phyloP scores from a whole-genome alignment of 2,888 invertebrate genomes.

The Spialia ferax region DNA sequence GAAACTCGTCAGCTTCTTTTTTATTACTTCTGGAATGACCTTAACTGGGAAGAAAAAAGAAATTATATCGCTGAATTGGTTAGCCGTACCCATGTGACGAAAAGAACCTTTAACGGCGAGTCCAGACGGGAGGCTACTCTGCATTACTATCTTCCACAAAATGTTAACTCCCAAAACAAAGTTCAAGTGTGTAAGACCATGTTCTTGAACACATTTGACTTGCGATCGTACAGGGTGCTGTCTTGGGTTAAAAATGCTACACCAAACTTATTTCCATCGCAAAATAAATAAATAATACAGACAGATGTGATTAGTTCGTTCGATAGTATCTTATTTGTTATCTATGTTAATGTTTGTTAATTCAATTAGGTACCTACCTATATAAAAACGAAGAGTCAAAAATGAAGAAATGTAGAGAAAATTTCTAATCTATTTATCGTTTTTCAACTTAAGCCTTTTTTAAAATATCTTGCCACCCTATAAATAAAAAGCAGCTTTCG shows the following conservation, averaged over 20 bases:
- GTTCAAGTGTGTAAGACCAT: constrained; percentile 7
- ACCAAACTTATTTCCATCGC: neutral
- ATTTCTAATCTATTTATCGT: no score
- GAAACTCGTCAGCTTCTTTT: neutral
- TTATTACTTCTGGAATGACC: neutral
- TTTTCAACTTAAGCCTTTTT: no score
- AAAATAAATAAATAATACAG: neutral
- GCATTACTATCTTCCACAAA: neutral
- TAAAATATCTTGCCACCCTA: no score
- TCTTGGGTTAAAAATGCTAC: neutral
- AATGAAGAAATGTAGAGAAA: no score
- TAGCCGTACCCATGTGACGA: neutral
- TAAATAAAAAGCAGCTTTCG: no score
- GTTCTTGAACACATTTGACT: constrained; percentile 7
- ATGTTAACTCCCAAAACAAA: neutral
- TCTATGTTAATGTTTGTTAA: no score
- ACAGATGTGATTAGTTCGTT: no score
- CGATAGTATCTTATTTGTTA: no score
- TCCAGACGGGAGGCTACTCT: neutral
- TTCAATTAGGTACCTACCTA: no score
- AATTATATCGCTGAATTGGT: neutral
- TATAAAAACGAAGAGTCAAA: no score
- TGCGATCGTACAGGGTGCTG: neutral
- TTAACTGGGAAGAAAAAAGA: neutral
- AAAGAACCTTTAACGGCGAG: neutral